Conservation (phyloP, 2,797 vertebrate species). For the Notolabrus celidotus region DNA sequence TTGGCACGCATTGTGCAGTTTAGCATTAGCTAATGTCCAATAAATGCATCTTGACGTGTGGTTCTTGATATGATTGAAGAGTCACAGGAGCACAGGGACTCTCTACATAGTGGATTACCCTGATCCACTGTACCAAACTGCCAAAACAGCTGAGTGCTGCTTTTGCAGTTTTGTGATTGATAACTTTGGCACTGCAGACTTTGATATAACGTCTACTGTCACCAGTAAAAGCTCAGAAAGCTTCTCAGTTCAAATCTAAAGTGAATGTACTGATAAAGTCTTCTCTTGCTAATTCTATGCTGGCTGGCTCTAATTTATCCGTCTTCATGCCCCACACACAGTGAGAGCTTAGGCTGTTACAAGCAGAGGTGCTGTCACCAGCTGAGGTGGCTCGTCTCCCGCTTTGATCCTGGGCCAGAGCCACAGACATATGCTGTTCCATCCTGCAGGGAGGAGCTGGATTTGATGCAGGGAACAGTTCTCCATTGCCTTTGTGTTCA, state of each 20-base stretch:
- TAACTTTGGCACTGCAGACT: constrained; percentile 25
- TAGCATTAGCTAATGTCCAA: constrained; percentile 18
- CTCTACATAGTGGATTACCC: constrained; percentile 22
- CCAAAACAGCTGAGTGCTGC: not conserved
- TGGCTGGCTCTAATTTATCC: constrained; percentile 40
- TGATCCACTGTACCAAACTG: not conserved
- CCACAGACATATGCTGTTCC: constrained; percentile 75
- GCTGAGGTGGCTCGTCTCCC: constrained; percentile 61
- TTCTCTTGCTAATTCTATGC: constrained; percentile 38
- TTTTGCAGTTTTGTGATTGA: constrained; percentile 44
- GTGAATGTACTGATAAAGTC: constrained; percentile 32
- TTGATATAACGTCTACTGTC: constrained; percentile 24
- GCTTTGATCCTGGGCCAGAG: constrained; percentile 78
- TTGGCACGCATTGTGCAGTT: constrained; percentile 10
- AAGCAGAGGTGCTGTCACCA: constrained; percentile 55
- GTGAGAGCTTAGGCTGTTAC: constrained; percentile 33
- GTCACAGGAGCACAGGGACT: constrained; percentile 11
- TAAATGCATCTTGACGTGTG: constrained; percentile 29
- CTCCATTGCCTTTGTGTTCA: constrained; percentile 58
- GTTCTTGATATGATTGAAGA: constrained; percentile 30
- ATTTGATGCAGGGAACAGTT: constrained; percentile 56
- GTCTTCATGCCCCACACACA: constrained; percentile 43
- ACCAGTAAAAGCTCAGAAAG: constrained; percentile 7
- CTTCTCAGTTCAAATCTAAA: constrained; percentile 7
- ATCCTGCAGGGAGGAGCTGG: constrained; percentile 74